Evolutionary conservation across 2,113 vertebrate genomes (phyloP).

Genomic region (Oplegnathus fasciatus): DNA sequence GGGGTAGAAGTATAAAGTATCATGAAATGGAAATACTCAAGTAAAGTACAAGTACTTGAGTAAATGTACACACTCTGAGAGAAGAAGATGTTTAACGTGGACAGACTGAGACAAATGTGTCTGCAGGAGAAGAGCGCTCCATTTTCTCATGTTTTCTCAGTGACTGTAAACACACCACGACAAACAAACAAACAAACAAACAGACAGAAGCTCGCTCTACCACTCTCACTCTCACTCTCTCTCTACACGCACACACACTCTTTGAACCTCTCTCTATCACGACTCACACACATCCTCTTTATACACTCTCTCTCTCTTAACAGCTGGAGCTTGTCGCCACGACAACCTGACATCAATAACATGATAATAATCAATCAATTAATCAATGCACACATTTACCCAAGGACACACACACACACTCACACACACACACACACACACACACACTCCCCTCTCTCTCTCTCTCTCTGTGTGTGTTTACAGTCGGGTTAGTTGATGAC

Average conservation of each 20-base stretch:
- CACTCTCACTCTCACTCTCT: not conserved
- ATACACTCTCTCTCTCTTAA: not conserved
- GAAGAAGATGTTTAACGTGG: too few relatives aligned
- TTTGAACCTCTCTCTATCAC: not conserved
- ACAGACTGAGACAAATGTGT: not conserved
- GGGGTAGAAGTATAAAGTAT: too few relatives aligned
- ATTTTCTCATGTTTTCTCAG: not conserved
- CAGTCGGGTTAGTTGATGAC: slow-evolving; percentile 68
- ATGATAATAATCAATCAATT: slow-evolving; percentile 72
- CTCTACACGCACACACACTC: not conserved
- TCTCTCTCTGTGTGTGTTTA: slow-evolving; percentile 46
- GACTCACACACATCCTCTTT: not conserved
- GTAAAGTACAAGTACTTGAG: too few relatives aligned
- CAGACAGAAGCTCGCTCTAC: not conserved
- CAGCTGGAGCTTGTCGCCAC: slow-evolving; percentile 60
- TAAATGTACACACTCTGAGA: too few relatives aligned
- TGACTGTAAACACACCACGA: slow-evolving; percentile 14
- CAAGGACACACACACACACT: slow-evolving; percentile 10
- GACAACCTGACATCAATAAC: slow-evolving; percentile 57
- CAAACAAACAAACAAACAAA: not conserved
- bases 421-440: not conserved
- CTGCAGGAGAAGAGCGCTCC: not conserved
- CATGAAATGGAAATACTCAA: too few relatives aligned
- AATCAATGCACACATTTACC: slow-evolving; percentile 65
- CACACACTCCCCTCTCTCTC: not conserved